Evolutionary conservation across 2,113 vertebrate genomes (phyloP).

Genomic region (Dromiciops gliroides): DNA sequence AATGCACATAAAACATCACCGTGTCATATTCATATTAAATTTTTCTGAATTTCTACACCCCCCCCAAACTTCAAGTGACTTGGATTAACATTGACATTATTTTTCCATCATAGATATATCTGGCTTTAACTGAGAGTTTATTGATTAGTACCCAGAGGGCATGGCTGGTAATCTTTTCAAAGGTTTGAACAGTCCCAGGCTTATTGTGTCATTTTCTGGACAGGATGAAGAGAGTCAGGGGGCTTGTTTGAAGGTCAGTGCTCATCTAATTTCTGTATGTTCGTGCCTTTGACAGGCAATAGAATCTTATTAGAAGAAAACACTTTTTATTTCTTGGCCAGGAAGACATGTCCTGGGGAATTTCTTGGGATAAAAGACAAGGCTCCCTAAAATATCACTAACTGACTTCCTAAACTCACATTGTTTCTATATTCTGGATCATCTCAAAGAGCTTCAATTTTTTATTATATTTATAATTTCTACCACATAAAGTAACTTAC

Average conservation of each 20-base stretch:
- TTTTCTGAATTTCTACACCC: not conserved
- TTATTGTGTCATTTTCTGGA: slow-evolving; percentile 26
- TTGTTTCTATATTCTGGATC: not conserved
- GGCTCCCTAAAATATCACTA: slow-evolving; percentile 2
- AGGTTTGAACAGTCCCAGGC: slow-evolving; percentile 2
- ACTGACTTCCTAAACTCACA: not conserved
- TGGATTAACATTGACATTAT: slow-evolving; percentile 58
- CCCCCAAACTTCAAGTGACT: slow-evolving; percentile 14
- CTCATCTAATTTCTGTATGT: slow-evolving; percentile 20
- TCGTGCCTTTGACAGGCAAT: slow-evolving; percentile 37
- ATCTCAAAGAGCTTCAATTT: not conserved
- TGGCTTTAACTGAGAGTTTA: slow-evolving; percentile 38
- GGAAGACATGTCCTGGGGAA: not conserved
- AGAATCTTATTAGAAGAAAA: slow-evolving; percentile 33
- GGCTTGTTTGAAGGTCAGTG: slow-evolving; percentile 27
- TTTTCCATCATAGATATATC: slow-evolving; percentile 38
- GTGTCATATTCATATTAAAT: not conserved
- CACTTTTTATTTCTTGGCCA: not conserved
- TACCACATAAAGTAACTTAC: not conserved
- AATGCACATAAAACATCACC: not conserved
- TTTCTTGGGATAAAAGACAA: slow-evolving; percentile 25
- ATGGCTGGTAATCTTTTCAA: slow-evolving; percentile 43
- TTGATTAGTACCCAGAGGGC: slow-evolving; percentile 41
- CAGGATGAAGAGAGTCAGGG: not conserved
- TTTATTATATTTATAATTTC: slow-evolving; percentile 3